Base-by-base conservation (phyloP, 2,888 invertebrate species). In the Idaea aversata region DNA sequence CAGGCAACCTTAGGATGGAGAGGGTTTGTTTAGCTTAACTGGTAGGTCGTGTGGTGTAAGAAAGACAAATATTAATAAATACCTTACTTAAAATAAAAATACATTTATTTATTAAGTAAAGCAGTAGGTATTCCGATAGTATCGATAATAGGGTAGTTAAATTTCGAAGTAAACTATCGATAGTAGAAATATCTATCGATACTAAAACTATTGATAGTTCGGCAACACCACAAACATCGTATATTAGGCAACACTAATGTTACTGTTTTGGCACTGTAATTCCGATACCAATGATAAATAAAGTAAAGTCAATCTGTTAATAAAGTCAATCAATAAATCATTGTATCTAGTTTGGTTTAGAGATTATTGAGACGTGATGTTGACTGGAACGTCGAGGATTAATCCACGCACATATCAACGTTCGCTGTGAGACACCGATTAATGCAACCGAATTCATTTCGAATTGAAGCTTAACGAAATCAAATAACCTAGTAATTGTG, bases 361-460 rank as follows among this genome's bases (percentile, higher is more conserved):
- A 25, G 34, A 34, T 25, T 59, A 59, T 34, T 13, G 34, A 34
- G 16, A 7, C 59, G 10, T 59, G 59, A 5, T 58, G 5, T 34
- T 59, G 59, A 59, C 59, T 59, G 59, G 34, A 59, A 59, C 59
- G 59, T 59, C 13, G 59, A 16, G 59, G 59, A 16, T 59, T 25
- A 59, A 59, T 59, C 68, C 66, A 68, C 62, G 65, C 64, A 71
- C 70, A 70, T 67, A 67, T 72, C 76, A 75, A 70, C 70, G 74
- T 75, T 47, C 71, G 67, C 65, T 36, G 38, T 60, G 57, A 63
- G 70, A 70, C 68, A 72, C 64, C 65, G 68, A 69, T 64, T 67
- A 59, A 67, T 72, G 76, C 67, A 72, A 66, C 63, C 66, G 67
- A 61, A 69, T 72, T 61, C 63, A 61, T 63, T 71, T 71, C 64